phyloP scores from a whole-genome alignment of 1,140 invertebrate species.

The Prorops nasuta region DNA sequence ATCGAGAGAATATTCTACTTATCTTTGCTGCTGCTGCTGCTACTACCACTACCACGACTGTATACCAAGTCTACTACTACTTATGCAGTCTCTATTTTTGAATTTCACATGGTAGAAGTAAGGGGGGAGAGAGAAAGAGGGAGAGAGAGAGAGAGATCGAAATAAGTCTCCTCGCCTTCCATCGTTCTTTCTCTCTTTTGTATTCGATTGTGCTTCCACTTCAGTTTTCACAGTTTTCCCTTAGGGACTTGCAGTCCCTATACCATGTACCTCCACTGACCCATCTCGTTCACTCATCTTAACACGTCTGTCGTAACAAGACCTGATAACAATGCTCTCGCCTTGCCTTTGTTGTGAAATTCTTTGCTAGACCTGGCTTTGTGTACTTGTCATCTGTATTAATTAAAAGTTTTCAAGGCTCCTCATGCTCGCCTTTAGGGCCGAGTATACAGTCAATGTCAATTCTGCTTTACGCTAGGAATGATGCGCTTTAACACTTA shows the following conservation, averaged over 20 bases:
- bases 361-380: conserved; percentile 38
- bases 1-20: too few relatives aligned
- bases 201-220: not conserved
- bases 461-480: conserved; percentile 8
- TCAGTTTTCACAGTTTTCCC: not conserved
- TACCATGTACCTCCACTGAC: not conserved
- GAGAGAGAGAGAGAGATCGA: too few relatives aligned
- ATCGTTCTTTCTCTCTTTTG: not conserved
- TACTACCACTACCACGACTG: too few relatives aligned
- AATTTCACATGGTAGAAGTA: too few relatives aligned
- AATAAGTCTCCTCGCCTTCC: conserved; percentile 7
- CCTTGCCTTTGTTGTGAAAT: conserved; percentile 44
- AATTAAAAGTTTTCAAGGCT: conserved; percentile 46
- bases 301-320: conserved; percentile 39
- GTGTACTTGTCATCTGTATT: conserved; percentile 38
- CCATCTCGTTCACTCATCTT: conserved; percentile 16
- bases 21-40: too few relatives aligned
- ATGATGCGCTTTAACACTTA: too few relatives aligned
- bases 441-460: too few relatives aligned
- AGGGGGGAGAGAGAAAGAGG: too few relatives aligned
- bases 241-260: not conserved
- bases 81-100: too few relatives aligned
- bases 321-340: conserved; percentile 42
- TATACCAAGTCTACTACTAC: too few relatives aligned
- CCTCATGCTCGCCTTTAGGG: conserved; percentile 20